A percentile compares a stretch with the other conserved stretches of the same genome.
Evolutionary conservation across 2,888 invertebrate genomes (phyloP).

Genomic region (Panzeria rudis): DNA sequence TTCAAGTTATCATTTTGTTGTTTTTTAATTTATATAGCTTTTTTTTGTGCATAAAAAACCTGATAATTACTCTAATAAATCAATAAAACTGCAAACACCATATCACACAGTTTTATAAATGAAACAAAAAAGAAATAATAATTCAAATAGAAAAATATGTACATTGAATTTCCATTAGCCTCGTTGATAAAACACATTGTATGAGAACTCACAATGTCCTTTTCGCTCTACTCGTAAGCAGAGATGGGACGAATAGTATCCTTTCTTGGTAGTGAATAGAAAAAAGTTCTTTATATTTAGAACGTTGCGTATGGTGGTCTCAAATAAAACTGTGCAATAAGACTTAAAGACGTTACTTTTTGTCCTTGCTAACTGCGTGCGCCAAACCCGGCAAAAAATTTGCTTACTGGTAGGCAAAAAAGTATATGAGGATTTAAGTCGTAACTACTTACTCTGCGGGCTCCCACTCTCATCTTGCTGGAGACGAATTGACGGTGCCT

Average conservation of each 20-base stretch:
- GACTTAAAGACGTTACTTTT: no score
- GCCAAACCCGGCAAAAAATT: no score
- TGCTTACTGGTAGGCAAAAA: no score
- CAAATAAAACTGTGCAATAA: no score
- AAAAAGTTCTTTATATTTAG: no score
- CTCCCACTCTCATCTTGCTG: no score
- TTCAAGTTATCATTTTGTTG: not conserved
- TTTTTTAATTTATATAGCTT: not conserved
- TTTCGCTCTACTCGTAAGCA: not conserved
- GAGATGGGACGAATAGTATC: not conserved
- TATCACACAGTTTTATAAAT: constrained; percentile 28
- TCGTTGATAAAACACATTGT: constrained; percentile 49
- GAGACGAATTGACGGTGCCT: no score
- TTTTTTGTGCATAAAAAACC: not conserved
- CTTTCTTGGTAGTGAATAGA: no score
- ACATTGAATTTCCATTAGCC: constrained; percentile 60
- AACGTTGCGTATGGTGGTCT: no score
- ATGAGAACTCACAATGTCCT: not conserved
- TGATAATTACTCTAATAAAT: constrained; percentile 42
- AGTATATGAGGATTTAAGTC: no score
- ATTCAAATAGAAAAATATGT: constrained; percentile 21
- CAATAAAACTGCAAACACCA: constrained; percentile 37
- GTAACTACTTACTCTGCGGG: no score
- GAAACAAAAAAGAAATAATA: constrained; percentile 27
- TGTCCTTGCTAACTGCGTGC: no score